Percentiles rank a stretch among this genome's conserved stretches.
Conservation (phyloP, 2,797 vertebrate genomes). For the Muraenolepis orangiensis region DNA sequence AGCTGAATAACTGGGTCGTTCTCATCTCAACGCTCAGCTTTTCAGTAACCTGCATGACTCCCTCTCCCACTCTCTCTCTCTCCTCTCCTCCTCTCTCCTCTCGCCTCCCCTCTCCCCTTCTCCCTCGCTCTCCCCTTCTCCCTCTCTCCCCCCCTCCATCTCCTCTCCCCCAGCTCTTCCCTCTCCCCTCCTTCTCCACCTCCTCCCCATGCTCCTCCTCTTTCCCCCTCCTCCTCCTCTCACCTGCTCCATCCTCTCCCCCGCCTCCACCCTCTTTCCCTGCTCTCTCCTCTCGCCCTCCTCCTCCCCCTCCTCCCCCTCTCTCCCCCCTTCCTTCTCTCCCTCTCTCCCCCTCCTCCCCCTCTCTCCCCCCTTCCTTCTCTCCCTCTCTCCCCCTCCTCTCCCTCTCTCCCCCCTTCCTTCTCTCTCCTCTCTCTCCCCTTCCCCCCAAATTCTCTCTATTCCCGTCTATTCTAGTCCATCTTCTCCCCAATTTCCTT, state of each 20-base stretch:
- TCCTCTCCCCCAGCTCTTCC: too few species aligned
- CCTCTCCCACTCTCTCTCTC: not conserved
- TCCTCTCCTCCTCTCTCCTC: too few species aligned
- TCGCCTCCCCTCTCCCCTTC: too few species aligned
- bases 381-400: not conserved
- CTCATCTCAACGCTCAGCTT: slow-evolving; percentile 57
- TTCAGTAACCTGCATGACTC: slow-evolving; percentile 39
- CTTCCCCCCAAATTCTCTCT: too few species aligned
- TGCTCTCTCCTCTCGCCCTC: too few species aligned
- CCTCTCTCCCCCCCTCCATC: too few species aligned
- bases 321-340: not conserved
- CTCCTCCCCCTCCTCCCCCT: not conserved
- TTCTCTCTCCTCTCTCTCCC: not conserved
- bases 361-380: not conserved
- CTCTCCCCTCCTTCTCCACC: too few species aligned
- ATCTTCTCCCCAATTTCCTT: too few species aligned
- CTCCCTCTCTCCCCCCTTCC: not conserved
- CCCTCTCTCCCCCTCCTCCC: not conserved
- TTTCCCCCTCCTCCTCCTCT: not conserved
- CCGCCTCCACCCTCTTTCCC: not conserved
- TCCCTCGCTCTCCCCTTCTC: not conserved
- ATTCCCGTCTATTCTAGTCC: too few species aligned
- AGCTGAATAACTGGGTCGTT: slow-evolving; percentile 76
- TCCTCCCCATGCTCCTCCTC: not conserved
- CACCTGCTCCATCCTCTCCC: too few species aligned